These are phyloP conservation scores for Agrotis exclamationis DNA, from an alignment of 2,888 invertebrate species.

Conservation along the genomic window DNA sequence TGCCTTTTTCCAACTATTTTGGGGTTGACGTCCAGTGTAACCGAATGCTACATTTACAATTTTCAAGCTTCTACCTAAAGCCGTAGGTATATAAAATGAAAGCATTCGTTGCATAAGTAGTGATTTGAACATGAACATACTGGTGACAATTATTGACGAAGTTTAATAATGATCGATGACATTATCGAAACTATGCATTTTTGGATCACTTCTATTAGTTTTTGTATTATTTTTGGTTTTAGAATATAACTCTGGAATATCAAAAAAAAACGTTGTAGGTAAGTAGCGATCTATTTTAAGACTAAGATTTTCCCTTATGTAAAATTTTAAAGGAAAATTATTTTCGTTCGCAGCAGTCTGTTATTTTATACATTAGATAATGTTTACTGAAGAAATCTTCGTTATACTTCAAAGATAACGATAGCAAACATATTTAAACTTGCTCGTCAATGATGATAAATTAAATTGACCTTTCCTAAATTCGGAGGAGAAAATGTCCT, in stretches of 20 bases:
- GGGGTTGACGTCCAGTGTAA: too few species aligned
- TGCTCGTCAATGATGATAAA: constrained; percentile 28
- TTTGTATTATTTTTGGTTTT: background rate
- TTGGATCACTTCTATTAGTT: too few species aligned
- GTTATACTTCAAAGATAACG: constrained; percentile 63
- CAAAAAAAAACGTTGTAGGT: background rate
- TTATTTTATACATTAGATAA: constrained; percentile 38
- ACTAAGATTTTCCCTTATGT: background rate
- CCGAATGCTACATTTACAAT: too few species aligned
- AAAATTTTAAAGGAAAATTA: background rate
- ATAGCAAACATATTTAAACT: constrained; percentile 48
- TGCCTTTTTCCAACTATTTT: too few species aligned
- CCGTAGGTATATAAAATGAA: too few species aligned
- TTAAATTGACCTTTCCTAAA: constrained; percentile 38
- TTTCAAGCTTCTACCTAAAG: too few species aligned
- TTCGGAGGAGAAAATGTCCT: background rate
- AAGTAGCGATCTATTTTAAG: background rate
- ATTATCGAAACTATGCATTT: background rate
- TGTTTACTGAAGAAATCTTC: constrained; percentile 61
- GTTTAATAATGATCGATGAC: too few species aligned
- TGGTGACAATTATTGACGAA: too few species aligned
- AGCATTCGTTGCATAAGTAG: too few species aligned
- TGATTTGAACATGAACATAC: too few species aligned
- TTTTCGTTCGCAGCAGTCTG: constrained; percentile 10
- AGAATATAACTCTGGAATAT: background rate